Percentiles rank a stretch among this genome's conserved stretches.
phyloP scores from a whole-genome alignment of 1,140 invertebrate genomes.

The Nilaparvata lugens region DNA sequence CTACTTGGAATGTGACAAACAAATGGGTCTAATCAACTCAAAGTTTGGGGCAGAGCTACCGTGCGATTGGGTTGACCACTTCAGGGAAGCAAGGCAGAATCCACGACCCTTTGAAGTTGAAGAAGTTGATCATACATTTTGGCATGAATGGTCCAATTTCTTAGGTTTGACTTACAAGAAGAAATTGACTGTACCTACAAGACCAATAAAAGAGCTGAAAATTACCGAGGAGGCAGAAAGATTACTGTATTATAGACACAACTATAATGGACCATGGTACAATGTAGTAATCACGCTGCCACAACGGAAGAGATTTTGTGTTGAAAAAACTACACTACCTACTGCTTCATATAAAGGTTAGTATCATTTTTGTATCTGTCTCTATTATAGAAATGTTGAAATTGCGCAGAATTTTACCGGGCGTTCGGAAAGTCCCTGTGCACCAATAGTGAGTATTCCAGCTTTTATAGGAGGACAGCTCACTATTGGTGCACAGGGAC shows the following conservation, averaged over 20 bases:
- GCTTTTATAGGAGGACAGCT: no score
- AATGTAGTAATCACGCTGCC: slow-evolving; percentile 8
- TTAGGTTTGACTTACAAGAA: not conserved
- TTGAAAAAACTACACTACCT: not conserved
- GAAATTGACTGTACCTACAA: slow-evolving; percentile 6
- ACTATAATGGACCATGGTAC: slow-evolving; percentile 2
- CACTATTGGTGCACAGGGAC: no score
- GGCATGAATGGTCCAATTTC: slow-evolving; percentile 6
- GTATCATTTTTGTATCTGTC: no score
- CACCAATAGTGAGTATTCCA: no score
- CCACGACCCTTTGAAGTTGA: slow-evolving; percentile 16
- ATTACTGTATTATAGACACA: slow-evolving; percentile 10
- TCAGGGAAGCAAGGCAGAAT: slow-evolving; percentile 10
- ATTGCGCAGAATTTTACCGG: no score
- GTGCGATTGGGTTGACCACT: slow-evolving; percentile 4
- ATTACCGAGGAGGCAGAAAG: slow-evolving; percentile 7
- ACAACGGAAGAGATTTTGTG: slow-evolving; percentile 4
- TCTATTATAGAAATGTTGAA: no score
- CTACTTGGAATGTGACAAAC: slow-evolving; percentile 15
- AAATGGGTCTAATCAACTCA: slow-evolving; percentile 12
- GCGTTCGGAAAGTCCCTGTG: no score
- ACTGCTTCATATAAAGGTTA: slow-evolving; percentile 8
- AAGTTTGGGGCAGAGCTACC: slow-evolving; percentile 4
- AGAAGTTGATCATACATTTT: slow-evolving; percentile 2
- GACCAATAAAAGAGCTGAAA: slow-evolving; percentile 10